Evolutionary conservation across 2,888 invertebrate species (phyloP), one percentile per base, ranked within the genome.

Genomic region (Rotaria macrura): DNA sequence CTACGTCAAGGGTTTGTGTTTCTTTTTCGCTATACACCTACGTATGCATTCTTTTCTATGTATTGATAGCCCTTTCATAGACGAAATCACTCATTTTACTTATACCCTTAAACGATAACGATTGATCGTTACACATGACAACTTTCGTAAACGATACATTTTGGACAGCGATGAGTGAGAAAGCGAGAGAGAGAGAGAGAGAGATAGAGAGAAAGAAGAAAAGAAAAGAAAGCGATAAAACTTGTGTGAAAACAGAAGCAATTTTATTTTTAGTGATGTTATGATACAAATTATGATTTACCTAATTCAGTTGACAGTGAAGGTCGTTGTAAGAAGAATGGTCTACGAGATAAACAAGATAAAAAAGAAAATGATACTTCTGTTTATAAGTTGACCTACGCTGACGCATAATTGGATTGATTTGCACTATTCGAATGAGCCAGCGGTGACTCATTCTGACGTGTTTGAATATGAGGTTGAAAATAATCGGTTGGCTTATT

Each of bases 101-200:
- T n/a, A n/a, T 65, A 34, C 65, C 20, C 7, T 6, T 65, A 7
- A 65, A 65, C 34, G 65, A 65, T 34, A 34, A 7, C 65, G 17
- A 65, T 17, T 65, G 65, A 65, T 65, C 65, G 65, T 65, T 65
- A 65, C 65, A 65, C 65, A 65, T 65, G 65, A 65, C 34, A 65
- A 65, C 65, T 6, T 34, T 29, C 65, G 7, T 34, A 65, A 65
- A 65, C 34, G 3, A 54, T 25, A 25, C 25, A 65, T 65, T 65
- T 34, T 14, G n/a, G 34, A 65, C 65, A 65, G 14, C n/a, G n/a
- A n/a, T n/a, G n/a, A n/a, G n/a, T n/a, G n/a, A n/a, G n/a, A n/a
- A n/a, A n/a, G n/a, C n/a, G n/a, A n/a, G n/a, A n/a, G n/a, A n/a
- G 9, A 23, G 17, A 34, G 29, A 17, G 29, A 14, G 34, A 29